Percentiles rank a stretch among this genome's conserved stretches.
Evolutionary conservation across 2,888 invertebrate species (phyloP).

Genomic region (Celastrina argiolus): DNA sequence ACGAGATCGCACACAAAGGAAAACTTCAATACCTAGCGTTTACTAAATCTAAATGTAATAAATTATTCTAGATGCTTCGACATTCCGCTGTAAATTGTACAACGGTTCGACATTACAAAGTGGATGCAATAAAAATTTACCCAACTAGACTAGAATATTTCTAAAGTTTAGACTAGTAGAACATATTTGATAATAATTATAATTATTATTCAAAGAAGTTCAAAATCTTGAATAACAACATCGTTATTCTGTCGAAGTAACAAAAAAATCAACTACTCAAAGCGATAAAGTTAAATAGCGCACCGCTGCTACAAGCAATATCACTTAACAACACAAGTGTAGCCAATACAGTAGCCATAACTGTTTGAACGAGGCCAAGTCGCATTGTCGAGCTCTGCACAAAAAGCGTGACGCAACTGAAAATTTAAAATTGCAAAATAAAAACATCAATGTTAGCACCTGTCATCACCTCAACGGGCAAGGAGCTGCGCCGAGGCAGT

Average conservation of each 20-base stretch:
- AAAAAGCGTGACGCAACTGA: conserved; percentile 19
- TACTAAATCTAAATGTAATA: conserved; percentile 9
- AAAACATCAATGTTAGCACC: conserved; percentile 44
- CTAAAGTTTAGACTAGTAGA: too few species aligned
- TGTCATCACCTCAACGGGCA: conserved; percentile 69
- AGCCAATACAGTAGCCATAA: not conserved
- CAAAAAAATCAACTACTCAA: not conserved
- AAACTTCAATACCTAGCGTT: not conserved
- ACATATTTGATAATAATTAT: too few species aligned
- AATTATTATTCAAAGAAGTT: too few species aligned
- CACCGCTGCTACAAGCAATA: not conserved
- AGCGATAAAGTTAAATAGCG: not conserved
- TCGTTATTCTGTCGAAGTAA: not conserved
- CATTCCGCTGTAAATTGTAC: not conserved
- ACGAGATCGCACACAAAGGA: too few species aligned
- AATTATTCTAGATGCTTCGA: conserved; percentile 10
- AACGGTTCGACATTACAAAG: not conserved
- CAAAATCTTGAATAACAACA: too few species aligned
- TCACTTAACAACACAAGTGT: not conserved
- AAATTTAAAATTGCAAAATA: conserved; percentile 27
- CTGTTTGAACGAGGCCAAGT: not conserved
- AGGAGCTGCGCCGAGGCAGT: conserved; percentile 56
- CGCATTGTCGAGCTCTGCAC: not conserved
- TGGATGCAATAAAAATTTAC: not conserved
- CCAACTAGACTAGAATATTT: too few species aligned